These are phyloP conservation scores for Pecten maximus DNA, from an alignment of 2,888 invertebrate genomes.

Conservation along the genomic window DNA sequence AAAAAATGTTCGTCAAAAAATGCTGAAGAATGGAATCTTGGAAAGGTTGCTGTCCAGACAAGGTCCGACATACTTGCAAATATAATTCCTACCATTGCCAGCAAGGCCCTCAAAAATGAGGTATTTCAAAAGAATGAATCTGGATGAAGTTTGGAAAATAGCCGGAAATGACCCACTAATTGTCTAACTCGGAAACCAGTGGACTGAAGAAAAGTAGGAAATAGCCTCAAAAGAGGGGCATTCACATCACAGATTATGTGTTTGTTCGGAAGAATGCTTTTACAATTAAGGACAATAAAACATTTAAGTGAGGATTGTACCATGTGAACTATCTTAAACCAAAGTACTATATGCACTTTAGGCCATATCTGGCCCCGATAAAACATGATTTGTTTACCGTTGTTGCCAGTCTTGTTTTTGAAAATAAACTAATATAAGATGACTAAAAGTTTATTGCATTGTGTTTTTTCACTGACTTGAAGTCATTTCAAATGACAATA, in stretches of 20 bases:
- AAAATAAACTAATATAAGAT: too few species aligned
- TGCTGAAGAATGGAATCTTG: background rate
- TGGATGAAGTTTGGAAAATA: constrained; percentile 40
- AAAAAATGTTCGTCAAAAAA: background rate
- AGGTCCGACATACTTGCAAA: background rate
- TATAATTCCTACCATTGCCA: constrained; percentile 3
- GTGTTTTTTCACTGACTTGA: too few species aligned
- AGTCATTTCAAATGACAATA: too few species aligned
- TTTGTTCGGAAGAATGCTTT: constrained; percentile 45
- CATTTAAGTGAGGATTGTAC: background rate
- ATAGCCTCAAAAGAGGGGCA: constrained; percentile 47
- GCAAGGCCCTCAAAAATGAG: constrained; percentile 38
- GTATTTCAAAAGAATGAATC: constrained; percentile 47
- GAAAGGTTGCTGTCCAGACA: background rate
- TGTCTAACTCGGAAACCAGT: constrained; percentile 51
- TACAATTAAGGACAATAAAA: constrained; percentile 39
- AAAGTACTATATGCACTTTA: too few species aligned
- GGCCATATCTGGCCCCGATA: too few species aligned
- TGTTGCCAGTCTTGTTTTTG: too few species aligned
- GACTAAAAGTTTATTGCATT: too few species aligned
- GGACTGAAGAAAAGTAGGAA: constrained; percentile 51
- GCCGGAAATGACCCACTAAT: constrained; percentile 45
- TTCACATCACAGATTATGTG: constrained; percentile 53
- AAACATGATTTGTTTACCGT: too few species aligned
- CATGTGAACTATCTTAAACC: too few species aligned